Evolutionary conservation across 2,797 vertebrate species (phyloP).

Genomic region (Taeniopygia guttata): DNA sequence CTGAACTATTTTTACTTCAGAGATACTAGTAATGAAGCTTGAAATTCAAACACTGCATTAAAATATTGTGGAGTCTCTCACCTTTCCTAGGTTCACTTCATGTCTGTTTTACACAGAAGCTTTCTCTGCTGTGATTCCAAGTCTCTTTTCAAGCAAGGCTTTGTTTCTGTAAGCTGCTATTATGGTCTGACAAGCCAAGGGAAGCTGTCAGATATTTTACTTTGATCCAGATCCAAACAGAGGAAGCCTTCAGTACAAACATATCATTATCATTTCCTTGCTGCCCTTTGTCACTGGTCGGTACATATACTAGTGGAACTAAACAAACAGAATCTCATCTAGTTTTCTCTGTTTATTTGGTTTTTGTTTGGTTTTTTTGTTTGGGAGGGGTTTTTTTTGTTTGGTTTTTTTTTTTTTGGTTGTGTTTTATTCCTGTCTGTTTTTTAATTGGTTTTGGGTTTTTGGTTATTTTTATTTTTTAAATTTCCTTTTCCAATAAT

Average conservation of each 20-base stretch:
- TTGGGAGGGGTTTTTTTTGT: not conserved
- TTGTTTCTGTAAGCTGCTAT: constrained; percentile 23
- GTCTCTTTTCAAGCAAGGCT: not conserved
- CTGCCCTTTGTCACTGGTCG: not conserved
- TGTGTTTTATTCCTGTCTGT: not conserved
- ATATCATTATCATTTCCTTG: not conserved
- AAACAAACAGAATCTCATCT: not conserved
- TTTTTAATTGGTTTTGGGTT: not conserved
- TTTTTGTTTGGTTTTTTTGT: not conserved
- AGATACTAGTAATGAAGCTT: not conserved
- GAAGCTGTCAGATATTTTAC: constrained; percentile 30
- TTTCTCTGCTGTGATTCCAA: not conserved
- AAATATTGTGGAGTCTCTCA: not conserved
- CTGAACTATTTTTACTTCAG: not conserved
- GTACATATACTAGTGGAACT: not conserved
- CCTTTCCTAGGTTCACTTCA: not conserved
- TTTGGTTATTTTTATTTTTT: not conserved
- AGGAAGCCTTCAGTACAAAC: not conserved
- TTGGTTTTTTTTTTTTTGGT: not conserved
- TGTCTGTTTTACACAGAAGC: not conserved
- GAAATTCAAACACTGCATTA: not conserved
- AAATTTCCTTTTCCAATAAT: not conserved
- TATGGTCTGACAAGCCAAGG: constrained; percentile 3
- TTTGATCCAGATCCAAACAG: constrained; percentile 24
- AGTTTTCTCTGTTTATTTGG: not conserved